Base-by-base conservation (phyloP, 2,797 vertebrate genomes). In the Melanotaenia maccullochi region DNA sequence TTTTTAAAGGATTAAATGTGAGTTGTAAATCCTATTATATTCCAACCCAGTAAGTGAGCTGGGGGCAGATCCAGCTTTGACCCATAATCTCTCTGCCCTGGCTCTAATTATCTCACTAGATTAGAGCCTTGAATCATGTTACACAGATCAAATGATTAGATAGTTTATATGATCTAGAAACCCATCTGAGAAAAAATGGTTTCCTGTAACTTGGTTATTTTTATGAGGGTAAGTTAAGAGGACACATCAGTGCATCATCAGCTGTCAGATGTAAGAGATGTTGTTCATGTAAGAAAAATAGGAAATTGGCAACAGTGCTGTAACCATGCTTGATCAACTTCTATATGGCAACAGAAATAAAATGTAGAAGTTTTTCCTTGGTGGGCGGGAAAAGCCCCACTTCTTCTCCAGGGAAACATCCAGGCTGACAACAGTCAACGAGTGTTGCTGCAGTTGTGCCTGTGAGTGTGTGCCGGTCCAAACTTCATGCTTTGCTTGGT, bases 311-410 rank as follows among this genome's bases (percentile, higher is more conserved):
- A 67, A 24, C 47, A 42, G n/a, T 6, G 25, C 28, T 25, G 60
- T 30, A 5, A 30, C 28, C 57, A 49, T 52, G n/a, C 18, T 60
- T 22, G 60, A 76, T 69, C 40, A 51, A 24, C 60, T 79, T 88
- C 82, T 77, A 69, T 79, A 67, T 88, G 69, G 85, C 69, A 78
- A 81, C 73, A 74, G 60, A 68, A 56, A 49, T 24, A 56, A 51
- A 62, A 80, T 54, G 12, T 25, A 71, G 56, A 78, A 78, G 33
- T 70, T 80, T 81, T 85, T 83, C 82, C 77, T 83, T 72, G 24
- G 33, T 76, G 65, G 83, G 75, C 83, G 85, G 92, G 93, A 93
- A 95, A 95, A 94, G 86, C 92, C 93, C 92, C 76, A 90, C 67
- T 89, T 60, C 68, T 91, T 61, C 91, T 93, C 87, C 88, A 92